Base-by-base conservation (phyloP, 2,113 vertebrate species). In the Pica pica region DNA sequence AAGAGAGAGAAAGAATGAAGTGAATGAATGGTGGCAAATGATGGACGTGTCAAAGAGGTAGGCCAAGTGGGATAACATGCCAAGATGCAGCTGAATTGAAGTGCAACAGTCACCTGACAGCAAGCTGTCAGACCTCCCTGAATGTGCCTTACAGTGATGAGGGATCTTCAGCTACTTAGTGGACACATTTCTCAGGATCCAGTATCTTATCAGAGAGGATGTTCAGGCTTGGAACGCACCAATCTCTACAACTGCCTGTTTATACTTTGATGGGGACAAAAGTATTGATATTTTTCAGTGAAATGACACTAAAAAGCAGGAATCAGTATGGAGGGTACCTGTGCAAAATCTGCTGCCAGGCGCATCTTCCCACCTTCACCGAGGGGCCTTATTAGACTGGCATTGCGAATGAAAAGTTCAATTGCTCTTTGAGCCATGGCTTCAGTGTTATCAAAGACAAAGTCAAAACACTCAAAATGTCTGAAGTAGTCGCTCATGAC, bases 331-430 rank as follows among this genome's bases (percentile, higher is more conserved):
- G 63, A 64, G 47, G 84, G 97, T 96, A 99, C 99, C 98, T 99
- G 99, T 17, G 99, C 99, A 91, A 99, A 99, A 97, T 99, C 99
- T 0, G 99, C 98, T 1, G 99, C 99, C 87, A 99, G 97, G 47
- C 99, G 98, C 98, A 99, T 99, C 97, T 99, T 99, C 49, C 99
- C 99, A 0, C 99, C 99, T 97, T 99, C 99, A 1, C 99, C 98
- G 0, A 99, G 98, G 4, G 99, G 98, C 7, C 99, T 97, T 94
- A 99, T 97, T 14, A 99, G 98, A 95, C 99, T 98, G 96, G 98
- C 98, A 82, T 99, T 98, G 56, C 99, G 98, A 65, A 99, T 87
- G 87, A 99, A 99, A 56, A 99, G 98, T 87, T 99, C 97, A 76
- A 99, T 98, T 94, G 98, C 98, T 88, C 99, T 98, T 83, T 98